A percentile compares a stretch with the other conserved stretches of the same genome.
Evolutionary conservation across 35 echinoderm and acorn worm genomes (phyloP).

Genomic region (Hemicentrotus pulcherrimus): DNA sequence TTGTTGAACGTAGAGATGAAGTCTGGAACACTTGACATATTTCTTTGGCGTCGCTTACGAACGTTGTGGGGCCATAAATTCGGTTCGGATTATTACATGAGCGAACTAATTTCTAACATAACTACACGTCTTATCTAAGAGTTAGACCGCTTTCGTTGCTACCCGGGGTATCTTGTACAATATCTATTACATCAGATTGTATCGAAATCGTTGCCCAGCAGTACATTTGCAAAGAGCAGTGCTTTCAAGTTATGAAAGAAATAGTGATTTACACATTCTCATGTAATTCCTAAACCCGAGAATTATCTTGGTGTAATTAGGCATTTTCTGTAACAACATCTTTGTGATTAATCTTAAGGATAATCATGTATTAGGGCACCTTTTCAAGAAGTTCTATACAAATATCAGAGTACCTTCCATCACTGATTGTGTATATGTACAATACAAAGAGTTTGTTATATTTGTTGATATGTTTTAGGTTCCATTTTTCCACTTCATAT

Average conservation of each 20-base stretch:
- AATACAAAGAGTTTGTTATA: too few relatives aligned
- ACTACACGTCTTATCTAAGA: not conserved
- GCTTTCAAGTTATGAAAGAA: not conserved
- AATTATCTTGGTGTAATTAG: too few relatives aligned
- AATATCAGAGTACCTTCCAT: too few relatives aligned
- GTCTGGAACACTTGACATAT: conserved; percentile 1
- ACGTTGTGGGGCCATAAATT: not conserved
- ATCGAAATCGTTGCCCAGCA: not conserved
- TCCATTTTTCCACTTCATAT: too few relatives aligned
- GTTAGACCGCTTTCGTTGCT: not conserved
- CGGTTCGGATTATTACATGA: not conserved
- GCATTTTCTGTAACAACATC: too few relatives aligned
- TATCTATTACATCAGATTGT: not conserved
- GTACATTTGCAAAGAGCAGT: not conserved
- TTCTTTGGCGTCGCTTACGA: not conserved
- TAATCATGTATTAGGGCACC: too few relatives aligned
- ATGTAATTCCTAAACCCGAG: too few relatives aligned
- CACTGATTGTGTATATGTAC: too few relatives aligned
- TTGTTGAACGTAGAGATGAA: not conserved
- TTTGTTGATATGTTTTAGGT: too few relatives aligned
- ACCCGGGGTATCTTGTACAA: not conserved
- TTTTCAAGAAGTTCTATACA: too few relatives aligned
- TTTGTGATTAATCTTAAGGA: too few relatives aligned
- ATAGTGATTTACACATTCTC: too few relatives aligned
- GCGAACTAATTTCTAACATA: not conserved